Conservation (phyloP, 1,140 invertebrate species). For the Plodia interpunctella region DNA sequence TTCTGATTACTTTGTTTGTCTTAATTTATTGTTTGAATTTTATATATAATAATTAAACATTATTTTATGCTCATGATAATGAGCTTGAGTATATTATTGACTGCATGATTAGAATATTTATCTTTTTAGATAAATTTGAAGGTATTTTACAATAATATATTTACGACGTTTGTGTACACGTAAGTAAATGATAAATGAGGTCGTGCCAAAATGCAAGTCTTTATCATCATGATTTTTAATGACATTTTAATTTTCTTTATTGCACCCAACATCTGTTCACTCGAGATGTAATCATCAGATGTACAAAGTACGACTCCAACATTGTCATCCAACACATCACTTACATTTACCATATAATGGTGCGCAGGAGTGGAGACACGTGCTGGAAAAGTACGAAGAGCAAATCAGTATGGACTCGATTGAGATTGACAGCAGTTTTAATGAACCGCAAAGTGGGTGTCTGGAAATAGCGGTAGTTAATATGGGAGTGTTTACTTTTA, state of each 20-base stretch:
- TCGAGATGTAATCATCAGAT: not conserved
- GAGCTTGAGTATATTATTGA: no score
- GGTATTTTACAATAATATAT: no score
- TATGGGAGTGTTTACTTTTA: no score
- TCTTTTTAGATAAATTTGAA: no score
- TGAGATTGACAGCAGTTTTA: slow-evolving; percentile 3
- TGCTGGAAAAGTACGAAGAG: slow-evolving; percentile 23
- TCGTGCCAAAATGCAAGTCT: not conserved
- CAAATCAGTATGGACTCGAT: slow-evolving; percentile 19
- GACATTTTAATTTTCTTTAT: not conserved
- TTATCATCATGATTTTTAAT: not conserved
- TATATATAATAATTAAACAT: no score
- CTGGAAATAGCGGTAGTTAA: not conserved
- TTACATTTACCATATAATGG: not conserved
- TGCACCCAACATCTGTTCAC: not conserved
- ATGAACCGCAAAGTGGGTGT: not conserved
- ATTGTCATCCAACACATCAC: not conserved
- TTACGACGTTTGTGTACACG: not conserved
- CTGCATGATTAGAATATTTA: no score
- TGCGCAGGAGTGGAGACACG: not conserved
- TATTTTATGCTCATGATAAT: no score
- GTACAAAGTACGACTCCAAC: not conserved
- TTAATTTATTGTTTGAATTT: no score
- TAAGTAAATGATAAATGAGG: not conserved
- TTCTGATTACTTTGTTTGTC: no score